Conservation (phyloP, 2,797 vertebrate species). For the Diplodus sargus region DNA sequence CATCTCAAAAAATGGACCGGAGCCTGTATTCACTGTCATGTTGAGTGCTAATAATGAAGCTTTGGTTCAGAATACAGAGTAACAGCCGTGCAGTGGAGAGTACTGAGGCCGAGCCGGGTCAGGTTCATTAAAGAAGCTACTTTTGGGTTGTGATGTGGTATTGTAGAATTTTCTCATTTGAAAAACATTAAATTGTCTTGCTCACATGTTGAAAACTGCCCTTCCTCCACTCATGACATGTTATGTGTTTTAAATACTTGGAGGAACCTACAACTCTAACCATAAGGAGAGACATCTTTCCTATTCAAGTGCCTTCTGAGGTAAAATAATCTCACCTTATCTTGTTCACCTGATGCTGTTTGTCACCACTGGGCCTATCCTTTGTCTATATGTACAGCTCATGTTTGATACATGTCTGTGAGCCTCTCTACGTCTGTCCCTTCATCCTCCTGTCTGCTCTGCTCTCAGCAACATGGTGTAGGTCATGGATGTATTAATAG, state of each 20-base stretch:
- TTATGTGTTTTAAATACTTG: neutral
- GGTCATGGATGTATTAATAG: slow-evolving; percentile 56
- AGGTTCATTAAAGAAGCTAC: slow-evolving; percentile 3
- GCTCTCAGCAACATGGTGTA: slow-evolving; percentile 25
- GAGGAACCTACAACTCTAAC: neutral
- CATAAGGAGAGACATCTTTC: neutral
- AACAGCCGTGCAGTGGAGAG: slow-evolving; percentile 19
- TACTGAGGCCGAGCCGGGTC: neutral
- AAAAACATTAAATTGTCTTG: neutral
- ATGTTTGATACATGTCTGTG: slow-evolving; percentile 26
- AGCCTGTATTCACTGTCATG: neutral
- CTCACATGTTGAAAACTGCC: neutral
- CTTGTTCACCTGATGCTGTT: slow-evolving; percentile 43
- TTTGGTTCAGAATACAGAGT: slow-evolving; percentile 4
- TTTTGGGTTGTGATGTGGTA: neutral
- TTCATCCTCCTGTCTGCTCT: neutral
- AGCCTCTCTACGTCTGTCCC: slow-evolving; percentile 5
- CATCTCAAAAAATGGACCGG: slow-evolving; percentile 12
- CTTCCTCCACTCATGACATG: neutral
- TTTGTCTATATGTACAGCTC: neutral
- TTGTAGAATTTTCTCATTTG: too few species aligned
- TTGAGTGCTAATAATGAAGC: neutral
- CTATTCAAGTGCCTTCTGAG: neutral
- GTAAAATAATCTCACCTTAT: neutral
- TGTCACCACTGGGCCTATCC: neutral